phyloP scores from a whole-genome alignment of 2,888 invertebrate species.

The Hybos culiciformis region DNA sequence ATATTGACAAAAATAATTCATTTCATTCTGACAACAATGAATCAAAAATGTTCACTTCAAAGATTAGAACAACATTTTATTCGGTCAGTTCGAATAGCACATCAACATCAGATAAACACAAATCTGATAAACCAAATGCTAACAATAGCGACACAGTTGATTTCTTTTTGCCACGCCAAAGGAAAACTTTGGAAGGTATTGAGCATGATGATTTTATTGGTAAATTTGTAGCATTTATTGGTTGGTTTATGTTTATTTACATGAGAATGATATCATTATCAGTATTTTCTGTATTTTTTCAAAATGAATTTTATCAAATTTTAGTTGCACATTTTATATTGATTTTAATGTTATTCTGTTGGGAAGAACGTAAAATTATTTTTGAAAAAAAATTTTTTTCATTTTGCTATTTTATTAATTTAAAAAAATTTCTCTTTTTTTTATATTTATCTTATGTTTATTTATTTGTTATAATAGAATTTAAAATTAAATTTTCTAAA shows the following conservation, averaged over 20 bases:
- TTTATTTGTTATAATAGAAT: constrained; percentile 63
- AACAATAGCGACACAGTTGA: constrained; percentile 26
- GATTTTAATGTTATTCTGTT: constrained; percentile 48
- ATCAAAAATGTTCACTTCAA: not conserved
- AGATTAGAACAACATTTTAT: constrained; percentile 14
- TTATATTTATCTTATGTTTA: constrained; percentile 60
- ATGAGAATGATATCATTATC: constrained; percentile 56
- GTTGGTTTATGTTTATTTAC: constrained; percentile 64
- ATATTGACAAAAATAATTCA: too few species aligned
- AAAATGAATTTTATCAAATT: constrained; percentile 44
- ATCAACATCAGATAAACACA: not conserved
- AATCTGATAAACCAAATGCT: not conserved
- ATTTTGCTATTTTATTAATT: too few species aligned
- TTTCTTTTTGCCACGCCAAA: constrained; percentile 34
- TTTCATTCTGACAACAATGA: too few species aligned
- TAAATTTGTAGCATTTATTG: constrained; percentile 52
- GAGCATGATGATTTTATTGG: constrained; percentile 63
- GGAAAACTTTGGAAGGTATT: constrained; percentile 46
- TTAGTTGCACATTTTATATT: constrained; percentile 53
- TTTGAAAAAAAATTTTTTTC: too few species aligned
- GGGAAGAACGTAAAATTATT: constrained; percentile 25
- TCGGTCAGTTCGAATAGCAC: too few species aligned
- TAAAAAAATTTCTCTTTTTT: constrained; percentile 45
- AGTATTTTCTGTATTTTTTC: constrained; percentile 54
- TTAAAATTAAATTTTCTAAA: constrained; percentile 53